Evolutionary conservation across 2,797 vertebrate genomes (phyloP).

Genomic region (Tragelaphus eurycerus): DNA sequence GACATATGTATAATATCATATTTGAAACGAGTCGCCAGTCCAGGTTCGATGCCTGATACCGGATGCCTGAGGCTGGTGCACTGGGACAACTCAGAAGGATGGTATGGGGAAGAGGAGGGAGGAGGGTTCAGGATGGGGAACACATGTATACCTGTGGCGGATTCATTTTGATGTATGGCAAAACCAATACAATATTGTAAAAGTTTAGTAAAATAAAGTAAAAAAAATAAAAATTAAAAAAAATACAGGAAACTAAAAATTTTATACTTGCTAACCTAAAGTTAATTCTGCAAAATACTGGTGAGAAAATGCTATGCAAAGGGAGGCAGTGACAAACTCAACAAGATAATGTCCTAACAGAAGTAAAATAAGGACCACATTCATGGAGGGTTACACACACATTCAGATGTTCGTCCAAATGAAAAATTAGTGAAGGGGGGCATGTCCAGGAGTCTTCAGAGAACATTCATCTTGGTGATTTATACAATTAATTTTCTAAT

Average conservation of each 20-base stretch:
- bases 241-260: background rate
- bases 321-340: background rate
- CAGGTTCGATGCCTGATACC: too few species aligned
- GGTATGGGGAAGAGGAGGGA: too few species aligned
- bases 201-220: too few species aligned
- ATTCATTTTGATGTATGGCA: too few species aligned
- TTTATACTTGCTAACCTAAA: background rate
- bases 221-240: too few species aligned
- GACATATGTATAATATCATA: too few species aligned
- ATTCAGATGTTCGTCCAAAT: background rate
- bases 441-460: background rate
- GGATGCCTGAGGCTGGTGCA: too few species aligned
- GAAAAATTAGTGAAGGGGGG: background rate
- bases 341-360: fast-evolving
- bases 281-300: background rate
- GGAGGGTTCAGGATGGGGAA: too few species aligned
- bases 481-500: background rate
- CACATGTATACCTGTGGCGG: too few species aligned
- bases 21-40: too few species aligned
- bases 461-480: background rate
- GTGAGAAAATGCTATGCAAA: background rate
- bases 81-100: too few species aligned
- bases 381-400: background rate
- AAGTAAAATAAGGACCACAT: background rate
- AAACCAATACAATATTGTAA: too few species aligned